Evolutionary conservation across 1,140 invertebrate genomes (phyloP), one percentile per base, ranked within the genome.

Genomic region (Lepeophtheirus salmonis): DNA sequence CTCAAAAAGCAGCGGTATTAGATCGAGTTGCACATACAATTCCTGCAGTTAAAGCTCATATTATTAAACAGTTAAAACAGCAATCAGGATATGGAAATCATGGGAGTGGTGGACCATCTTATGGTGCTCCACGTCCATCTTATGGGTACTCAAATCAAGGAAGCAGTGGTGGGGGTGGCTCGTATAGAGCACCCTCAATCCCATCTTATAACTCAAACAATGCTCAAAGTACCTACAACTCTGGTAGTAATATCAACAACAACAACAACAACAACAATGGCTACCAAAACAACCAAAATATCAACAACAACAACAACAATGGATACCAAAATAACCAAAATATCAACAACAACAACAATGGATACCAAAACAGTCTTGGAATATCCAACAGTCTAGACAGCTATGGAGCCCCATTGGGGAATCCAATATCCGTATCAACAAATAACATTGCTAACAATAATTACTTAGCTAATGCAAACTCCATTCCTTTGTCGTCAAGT

Each of bases 31-130:
- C 59, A 2, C 18, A 61, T 21, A 24, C 59, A 12, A 61, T 61
- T 22, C 59, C 59, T 12, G 50, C 48, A 6, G 2, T 61, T 14
- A 54, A 54, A 20, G 50, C 59, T 22, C 18, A 53, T 20, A 10
- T 61, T 3, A 61, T 61, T 48, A 61, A 61, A 41, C 30, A 41
- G n/a, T 41, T 41, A 41, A 41, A 41, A 41, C 30, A 41, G 30
- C 20, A 17, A n/a, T 54, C 52, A 2, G 52, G 52, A 14, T 54
- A 54, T 50, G 52, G 52, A 54, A 24, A 24, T 24, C 20, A 54
- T 18, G 13, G n/a, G 17, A 20, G 49, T 2, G 49, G 49, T 10
- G 20, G 20, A n/a, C 20, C 49, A 3, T n/a, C n/a, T n/a, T 41
- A 41, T 41, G 30, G 30, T 41, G 30, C 30, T 10, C 30, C 30